Evolutionary conservation across 2,797 vertebrate species (phyloP).

Genomic region (Sebastes itinus): DNA sequence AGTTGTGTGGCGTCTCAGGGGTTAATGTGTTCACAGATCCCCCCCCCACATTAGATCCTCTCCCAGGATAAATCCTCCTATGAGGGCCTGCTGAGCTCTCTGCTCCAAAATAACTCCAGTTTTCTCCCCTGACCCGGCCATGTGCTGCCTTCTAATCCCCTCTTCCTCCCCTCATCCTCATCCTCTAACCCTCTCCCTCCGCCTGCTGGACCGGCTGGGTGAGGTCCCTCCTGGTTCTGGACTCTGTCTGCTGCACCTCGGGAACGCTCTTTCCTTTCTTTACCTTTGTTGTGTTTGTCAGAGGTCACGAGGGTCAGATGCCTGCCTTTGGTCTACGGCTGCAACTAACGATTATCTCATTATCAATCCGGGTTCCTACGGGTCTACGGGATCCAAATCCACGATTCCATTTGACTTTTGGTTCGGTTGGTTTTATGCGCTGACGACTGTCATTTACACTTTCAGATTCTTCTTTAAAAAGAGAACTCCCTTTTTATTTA

Average conservation of each 20-base stretch:
- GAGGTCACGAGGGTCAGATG: neutral
- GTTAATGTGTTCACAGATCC: slow-evolving; percentile 55
- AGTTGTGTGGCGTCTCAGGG: neutral
- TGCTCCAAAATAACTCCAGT: slow-evolving; percentile 55
- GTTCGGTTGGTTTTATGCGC: no score
- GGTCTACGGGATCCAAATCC: no score
- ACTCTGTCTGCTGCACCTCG: slow-evolving; percentile 15
- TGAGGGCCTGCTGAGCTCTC: slow-evolving; percentile 45
- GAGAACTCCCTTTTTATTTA: no score
- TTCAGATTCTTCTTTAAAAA: no score
- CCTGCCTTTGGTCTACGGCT: neutral
- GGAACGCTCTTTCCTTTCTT: no score
- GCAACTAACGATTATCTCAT: neutral
- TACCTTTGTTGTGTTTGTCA: neutral
- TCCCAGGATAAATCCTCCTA: slow-evolving; percentile 43
- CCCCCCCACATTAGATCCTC: slow-evolving; percentile 34
- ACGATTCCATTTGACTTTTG: no score
- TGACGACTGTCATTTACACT: no score
- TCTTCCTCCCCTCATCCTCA: slow-evolving; percentile 18
- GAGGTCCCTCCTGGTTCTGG: slow-evolving; percentile 31
- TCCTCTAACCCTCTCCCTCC: slow-evolving; percentile 24
- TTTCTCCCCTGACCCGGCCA: slow-evolving; percentile 34
- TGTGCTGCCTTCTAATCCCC: slow-evolving; percentile 47
- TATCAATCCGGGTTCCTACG: neutral
- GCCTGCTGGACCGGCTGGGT: slow-evolving; percentile 9